Evolutionary conservation across 2,113 vertebrate genomes (phyloP), one percentile per base, ranked within the genome.

Genomic region (Sterna hirundo): DNA sequence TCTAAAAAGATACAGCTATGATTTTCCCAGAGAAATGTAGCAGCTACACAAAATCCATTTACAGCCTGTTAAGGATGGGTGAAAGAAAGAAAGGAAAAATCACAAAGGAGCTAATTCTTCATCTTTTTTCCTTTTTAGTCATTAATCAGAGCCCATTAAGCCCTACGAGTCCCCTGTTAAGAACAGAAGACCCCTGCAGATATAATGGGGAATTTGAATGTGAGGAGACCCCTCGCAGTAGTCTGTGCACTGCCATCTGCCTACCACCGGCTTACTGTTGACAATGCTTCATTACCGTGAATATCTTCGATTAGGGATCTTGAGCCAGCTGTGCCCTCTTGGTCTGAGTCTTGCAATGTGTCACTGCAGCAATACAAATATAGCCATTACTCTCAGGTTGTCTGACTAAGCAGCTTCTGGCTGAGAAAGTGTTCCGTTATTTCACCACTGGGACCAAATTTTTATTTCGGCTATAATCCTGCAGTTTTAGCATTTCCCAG

Each of bases 11-110:
- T 21, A 71, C 27, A 17, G 1, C 69, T 77, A 44, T 94, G 57
- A 52, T 94, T 84, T 78, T 82, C 88, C 72, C 84, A 71, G 61
- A 26, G 69, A 88, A 83, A 83, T 7, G 61, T 15, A 51, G 64
- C 71, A 93, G 79, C 88, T 88, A 88, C 72, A 68, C 80, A 90
- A 94, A 95, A 96, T 84, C 90, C 80, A 88, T 94, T 90, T 95
- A 64, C 80, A 91, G 77, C 69, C 61, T 84, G 72, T 90, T 65
- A 80, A 88, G 82, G 68, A 64, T 42, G 72, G 34, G 32, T 75
- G 83, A 83, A 83, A 83, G 68, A 89, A 91, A 82, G 86, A 82
- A 83, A 93, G 54, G 58, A 42, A 96, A 62, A 62, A 90, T 44
- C 76, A 93, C 80, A 86, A 82, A 88, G 80, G 88, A 76, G 65